phyloP scores from a whole-genome alignment of 1,140 invertebrate genomes.

The Drosophila pectinifera region DNA sequence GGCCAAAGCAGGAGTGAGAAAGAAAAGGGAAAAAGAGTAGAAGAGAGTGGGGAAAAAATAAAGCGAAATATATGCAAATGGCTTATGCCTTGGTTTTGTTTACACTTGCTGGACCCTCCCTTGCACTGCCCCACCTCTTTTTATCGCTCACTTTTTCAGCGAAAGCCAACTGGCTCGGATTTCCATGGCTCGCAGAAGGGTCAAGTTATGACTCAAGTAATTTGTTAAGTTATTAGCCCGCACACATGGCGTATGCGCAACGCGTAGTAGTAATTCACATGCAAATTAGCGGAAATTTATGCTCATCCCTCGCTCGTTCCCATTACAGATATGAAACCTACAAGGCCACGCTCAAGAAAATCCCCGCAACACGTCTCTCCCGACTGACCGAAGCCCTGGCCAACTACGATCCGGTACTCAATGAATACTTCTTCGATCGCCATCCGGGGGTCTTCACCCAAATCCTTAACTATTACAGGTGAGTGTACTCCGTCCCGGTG shows the following conservation, averaged over 20 bases:
- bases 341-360: constrained; percentile 96
- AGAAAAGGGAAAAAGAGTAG: no score
- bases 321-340: constrained; percentile 95
- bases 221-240: constrained; percentile 70
- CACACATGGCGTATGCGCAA: constrained; percentile 56
- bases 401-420: constrained; percentile 98
- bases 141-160: constrained; percentile 57
- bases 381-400: constrained; percentile 94
- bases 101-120: constrained; percentile 63
- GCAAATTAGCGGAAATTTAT: constrained; percentile 46
- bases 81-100: constrained; percentile 70
- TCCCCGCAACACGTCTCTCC: constrained; percentile 96
- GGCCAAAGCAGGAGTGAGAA: constrained; percentile 8
- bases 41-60: constrained; percentile 45
- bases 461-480: constrained; percentile 95
- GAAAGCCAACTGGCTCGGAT: constrained; percentile 19
- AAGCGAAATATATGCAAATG: constrained; percentile 73
- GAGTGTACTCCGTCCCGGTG: constrained; percentile 19
- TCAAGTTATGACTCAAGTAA: constrained; percentile 59
- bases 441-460: constrained; percentile 99
- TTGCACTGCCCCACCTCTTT: constrained; percentile 28
- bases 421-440: constrained; percentile 99
- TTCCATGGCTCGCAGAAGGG: constrained; percentile 38
- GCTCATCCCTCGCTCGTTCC: constrained; percentile 3
- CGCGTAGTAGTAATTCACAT: constrained; percentile 58